These are phyloP conservation scores for Plecturocebus donacophilus DNA, from an alignment of 2,113 vertebrate species.

Conservation along the genomic window DNA sequence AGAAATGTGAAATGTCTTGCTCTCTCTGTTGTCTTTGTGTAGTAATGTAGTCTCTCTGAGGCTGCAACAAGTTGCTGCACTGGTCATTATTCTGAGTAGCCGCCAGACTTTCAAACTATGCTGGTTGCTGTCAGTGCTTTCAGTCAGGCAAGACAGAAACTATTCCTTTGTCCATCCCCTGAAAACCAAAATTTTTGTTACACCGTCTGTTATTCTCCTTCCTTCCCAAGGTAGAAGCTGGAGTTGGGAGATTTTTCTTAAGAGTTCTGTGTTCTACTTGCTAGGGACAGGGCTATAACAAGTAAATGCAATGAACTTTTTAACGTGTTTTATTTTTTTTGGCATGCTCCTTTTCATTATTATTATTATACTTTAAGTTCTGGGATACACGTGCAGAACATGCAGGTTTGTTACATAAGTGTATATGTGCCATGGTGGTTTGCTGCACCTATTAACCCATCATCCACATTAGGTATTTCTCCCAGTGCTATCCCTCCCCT, in stretches of 20 bases:
- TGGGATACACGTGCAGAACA: too few relatives aligned
- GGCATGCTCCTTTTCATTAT: too few relatives aligned
- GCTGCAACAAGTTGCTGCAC: background rate
- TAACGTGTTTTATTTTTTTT: too few relatives aligned
- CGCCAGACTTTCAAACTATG: background rate
- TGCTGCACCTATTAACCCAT: too few relatives aligned
- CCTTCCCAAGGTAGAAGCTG: background rate
- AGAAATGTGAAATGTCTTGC: background rate
- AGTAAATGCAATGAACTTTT: background rate
- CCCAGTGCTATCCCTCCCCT: too few relatives aligned
- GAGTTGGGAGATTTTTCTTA: background rate
- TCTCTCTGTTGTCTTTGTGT: background rate
- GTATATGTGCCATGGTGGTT: too few relatives aligned
- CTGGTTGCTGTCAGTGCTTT: background rate
- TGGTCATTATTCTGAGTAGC: background rate
- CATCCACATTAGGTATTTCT: too few relatives aligned
- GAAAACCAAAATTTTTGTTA: background rate
- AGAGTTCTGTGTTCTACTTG: too few relatives aligned
- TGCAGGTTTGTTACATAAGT: too few relatives aligned
- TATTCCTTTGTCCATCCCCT: background rate
- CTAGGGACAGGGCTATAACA: background rate
- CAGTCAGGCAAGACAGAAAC: background rate
- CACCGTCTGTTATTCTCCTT: background rate
- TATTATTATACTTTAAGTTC: too few relatives aligned
- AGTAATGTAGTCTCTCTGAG: background rate